Evolutionary conservation across 2,888 invertebrate species (phyloP).

Genomic region (Nemotelus pantherinus): DNA sequence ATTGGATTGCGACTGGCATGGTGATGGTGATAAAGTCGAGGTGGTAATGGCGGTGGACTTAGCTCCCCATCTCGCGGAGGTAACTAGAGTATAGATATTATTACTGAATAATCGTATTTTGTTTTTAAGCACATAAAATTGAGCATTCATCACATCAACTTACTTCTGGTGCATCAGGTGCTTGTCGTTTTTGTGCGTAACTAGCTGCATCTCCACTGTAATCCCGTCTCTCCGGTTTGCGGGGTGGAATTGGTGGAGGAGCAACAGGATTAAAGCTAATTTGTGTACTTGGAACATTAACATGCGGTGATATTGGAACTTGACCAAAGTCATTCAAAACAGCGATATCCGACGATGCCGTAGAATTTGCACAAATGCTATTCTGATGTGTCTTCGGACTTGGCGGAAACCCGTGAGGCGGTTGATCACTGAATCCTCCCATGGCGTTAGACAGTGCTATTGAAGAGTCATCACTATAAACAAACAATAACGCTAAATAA

Average conservation of each 20-base stretch:
- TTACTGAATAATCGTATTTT: not conserved
- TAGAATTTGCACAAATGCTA: constrained; percentile 46
- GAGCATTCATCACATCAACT: constrained; percentile 35
- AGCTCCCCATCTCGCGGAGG: constrained; percentile 76
- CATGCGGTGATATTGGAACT: constrained; percentile 64
- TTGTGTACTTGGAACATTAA: constrained; percentile 63
- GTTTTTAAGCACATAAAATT: constrained; percentile 1
- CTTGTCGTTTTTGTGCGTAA: constrained; percentile 67
- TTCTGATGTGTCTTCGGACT: constrained; percentile 49
- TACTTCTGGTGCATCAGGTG: constrained; percentile 72
- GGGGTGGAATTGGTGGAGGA: constrained; percentile 63
- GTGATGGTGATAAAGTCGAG: constrained; percentile 60
- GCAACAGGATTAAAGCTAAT: constrained; percentile 59
- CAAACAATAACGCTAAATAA: not conserved
- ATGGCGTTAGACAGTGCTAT: constrained; percentile 16
- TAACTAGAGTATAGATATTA: constrained; percentile 60
- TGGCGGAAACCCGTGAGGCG: constrained; percentile 46
- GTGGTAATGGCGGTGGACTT: constrained; percentile 75
- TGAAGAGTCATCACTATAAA: constrained; percentile 46
- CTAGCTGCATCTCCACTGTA: constrained; percentile 57
- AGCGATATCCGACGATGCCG: not conserved
- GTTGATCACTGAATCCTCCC: constrained; percentile 35
- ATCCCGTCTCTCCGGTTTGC: constrained; percentile 61
- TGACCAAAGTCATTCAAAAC: constrained; percentile 48
- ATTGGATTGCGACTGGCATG: constrained; percentile 42